A percentile compares a stretch with the other conserved stretches of the same genome.
Evolutionary conservation across 2,113 vertebrate genomes (phyloP).

Genomic region (Callorhinus ursinus): DNA sequence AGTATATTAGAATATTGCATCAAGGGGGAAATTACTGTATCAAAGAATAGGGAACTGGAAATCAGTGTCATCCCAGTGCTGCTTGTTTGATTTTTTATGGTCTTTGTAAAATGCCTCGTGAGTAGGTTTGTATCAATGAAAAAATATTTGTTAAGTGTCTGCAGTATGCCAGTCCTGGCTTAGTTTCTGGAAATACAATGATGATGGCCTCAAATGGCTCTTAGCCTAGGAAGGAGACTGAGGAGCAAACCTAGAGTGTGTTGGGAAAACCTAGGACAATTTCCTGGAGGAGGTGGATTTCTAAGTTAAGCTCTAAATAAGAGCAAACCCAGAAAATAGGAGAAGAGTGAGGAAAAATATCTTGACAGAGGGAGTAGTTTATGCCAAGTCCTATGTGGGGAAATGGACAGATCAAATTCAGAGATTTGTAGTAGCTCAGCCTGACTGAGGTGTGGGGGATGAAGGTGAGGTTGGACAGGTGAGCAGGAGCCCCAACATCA

Average conservation of each 20-base stretch:
- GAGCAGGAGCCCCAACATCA: not conserved
- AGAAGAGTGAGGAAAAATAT: not conserved
- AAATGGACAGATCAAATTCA: not conserved
- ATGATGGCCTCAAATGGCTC: not conserved
- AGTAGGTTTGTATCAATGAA: constrained; percentile 6
- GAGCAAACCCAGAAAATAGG: not conserved
- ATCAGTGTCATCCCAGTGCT: not conserved
- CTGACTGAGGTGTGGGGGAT: not conserved
- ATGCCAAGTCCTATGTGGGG: not conserved
- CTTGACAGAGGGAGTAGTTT: not conserved
- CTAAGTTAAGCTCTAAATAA: not conserved
- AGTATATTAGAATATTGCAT: not conserved
- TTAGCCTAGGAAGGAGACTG: not conserved
- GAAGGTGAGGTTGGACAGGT: not conserved
- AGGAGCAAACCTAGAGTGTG: not conserved
- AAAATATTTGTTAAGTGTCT: not conserved
- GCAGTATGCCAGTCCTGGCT: not conserved
- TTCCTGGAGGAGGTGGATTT: not conserved
- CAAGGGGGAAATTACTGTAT: not conserved
- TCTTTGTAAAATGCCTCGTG: constrained; percentile 29
- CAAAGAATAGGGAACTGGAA: not conserved
- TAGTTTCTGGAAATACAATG: not conserved
- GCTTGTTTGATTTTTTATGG: constrained; percentile 36
- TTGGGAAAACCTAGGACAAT: not conserved
- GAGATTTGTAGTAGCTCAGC: not conserved